Percentiles rank a stretch among this genome's conserved stretches.
Evolutionary conservation across 2,888 invertebrate species (phyloP).

Genomic region (Glomeris marginata): DNA sequence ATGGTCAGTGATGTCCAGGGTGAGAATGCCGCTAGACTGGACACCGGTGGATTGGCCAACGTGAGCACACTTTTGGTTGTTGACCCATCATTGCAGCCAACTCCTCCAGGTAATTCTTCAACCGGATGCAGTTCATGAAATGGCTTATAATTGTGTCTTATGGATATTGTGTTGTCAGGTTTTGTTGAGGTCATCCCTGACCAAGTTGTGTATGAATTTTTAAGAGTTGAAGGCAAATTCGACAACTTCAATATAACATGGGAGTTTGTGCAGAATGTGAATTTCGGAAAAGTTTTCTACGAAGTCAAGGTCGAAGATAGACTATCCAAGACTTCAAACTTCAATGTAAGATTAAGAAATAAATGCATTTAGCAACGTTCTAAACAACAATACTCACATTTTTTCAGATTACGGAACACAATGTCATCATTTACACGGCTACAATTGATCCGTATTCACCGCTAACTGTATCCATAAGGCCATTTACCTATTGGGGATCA

Average conservation of each 20-base stretch:
- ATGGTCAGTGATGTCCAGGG: conserved; percentile 61
- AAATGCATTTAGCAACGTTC: background rate
- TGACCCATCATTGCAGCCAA: conserved; percentile 47
- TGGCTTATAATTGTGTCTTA: conserved; percentile 15
- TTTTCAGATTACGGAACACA: conserved; percentile 8
- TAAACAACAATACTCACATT: background rate
- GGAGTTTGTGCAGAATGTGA: conserved; percentile 55
- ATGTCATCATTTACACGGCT: background rate
- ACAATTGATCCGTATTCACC: conserved; percentile 47
- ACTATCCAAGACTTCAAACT: background rate
- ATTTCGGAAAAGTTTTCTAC: conserved; percentile 67
- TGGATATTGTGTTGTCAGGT: background rate
- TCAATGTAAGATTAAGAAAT: background rate
- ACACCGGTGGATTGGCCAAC: conserved; percentile 35
- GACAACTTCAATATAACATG: conserved; percentile 70
- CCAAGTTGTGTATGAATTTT: conserved; percentile 46
- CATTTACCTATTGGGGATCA: conserved; percentile 72
- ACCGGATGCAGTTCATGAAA: no score
- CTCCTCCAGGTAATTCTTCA: no score
- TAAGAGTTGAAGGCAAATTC: conserved; percentile 58
- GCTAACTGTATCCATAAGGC: conserved; percentile 56
- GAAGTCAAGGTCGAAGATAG: conserved; percentile 40
- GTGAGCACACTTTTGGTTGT: conserved; percentile 54
- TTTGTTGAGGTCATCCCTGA: conserved; percentile 45
- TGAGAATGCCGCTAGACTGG: conserved; percentile 51